These are phyloP conservation scores for Hemicrepidius hirtus DNA, from an alignment of 2,888 invertebrate genomes.

Conservation along the genomic window DNA sequence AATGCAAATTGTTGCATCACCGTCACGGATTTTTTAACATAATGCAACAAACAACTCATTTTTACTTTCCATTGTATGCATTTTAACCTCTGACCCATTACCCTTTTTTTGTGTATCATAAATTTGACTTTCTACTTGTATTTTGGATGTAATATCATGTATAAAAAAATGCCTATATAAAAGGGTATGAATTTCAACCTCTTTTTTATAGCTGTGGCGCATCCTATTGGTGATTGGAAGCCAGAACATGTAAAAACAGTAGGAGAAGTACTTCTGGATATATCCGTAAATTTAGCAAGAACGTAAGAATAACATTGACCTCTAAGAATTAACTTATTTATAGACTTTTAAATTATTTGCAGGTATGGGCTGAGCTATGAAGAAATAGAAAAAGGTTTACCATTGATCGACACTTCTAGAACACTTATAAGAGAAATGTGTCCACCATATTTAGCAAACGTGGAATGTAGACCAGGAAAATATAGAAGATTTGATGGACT, in stretches of 20 bases:
- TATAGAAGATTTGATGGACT: conserved; percentile 91
- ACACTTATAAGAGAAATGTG: conserved; percentile 90
- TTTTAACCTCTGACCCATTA: neutral
- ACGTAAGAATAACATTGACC: conserved; percentile 45
- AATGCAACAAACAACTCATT: neutral
- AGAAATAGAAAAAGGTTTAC: conserved; percentile 91
- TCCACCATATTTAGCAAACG: conserved; percentile 90
- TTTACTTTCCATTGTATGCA: neutral
- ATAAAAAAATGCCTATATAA: too few relatives aligned
- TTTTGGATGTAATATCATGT: too few relatives aligned
- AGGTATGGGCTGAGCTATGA: conserved; percentile 90
- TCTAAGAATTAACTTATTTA: neutral
- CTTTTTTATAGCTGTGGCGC: conserved; percentile 81
- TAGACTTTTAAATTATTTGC: conserved; percentile 38
- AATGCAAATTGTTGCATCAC: too few relatives aligned
- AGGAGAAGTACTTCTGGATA: conserved; percentile 89
- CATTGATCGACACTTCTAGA: conserved; percentile 90
- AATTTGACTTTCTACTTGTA: neutral
- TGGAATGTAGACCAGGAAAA: conserved; percentile 91
- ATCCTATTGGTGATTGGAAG: conserved; percentile 88
- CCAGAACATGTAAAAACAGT: conserved; percentile 90
- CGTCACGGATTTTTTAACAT: too few relatives aligned
- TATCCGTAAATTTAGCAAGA: conserved; percentile 78
- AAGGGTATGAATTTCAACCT: too few relatives aligned
- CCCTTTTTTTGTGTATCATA: neutral